Evolutionary conservation across 2,888 invertebrate species (phyloP), one percentile per base, ranked within the genome.

Genomic region (Poecilobothrus nobilitatus): DNA sequence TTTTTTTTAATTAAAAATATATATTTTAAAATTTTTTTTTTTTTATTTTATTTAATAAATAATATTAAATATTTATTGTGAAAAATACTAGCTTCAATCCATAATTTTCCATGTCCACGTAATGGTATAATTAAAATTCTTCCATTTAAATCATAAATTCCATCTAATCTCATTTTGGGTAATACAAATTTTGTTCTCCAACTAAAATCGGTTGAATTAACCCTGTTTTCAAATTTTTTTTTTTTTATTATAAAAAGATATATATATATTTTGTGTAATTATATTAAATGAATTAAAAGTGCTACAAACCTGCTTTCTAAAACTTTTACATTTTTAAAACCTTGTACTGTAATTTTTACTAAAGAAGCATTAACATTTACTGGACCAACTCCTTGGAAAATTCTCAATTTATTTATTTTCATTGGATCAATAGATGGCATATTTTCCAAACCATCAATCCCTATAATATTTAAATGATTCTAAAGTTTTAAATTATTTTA

Each of bases 301-400:
- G 10, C 21, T 27, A 12, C 84, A 83, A 77, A 86, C 86, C 83
- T 83, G 79, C 86, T 88, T 72, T 84, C 79, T 70, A 86, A 76
- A 68, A 88, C 85, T 78, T 85, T 81, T 27, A 86, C 86, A 72
- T 84, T 79, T 62, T 86, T 86, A 76, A 88, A 88, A 67, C 88
- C 88, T 41, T 85, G 80, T n/a, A 88, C 85, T 2, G 83, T 84
- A 68, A 88, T 87, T 76, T 88, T 84, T 73, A 86, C 84, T 64
- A 89, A 81, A 6, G 88, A 87, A 65, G 88, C 87, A 76, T 88
- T 88, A 1, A 88, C 86, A 74, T 86, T 87, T 1, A 89, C 88
- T 15, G 88, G 88, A 18, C 88, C 88, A 66, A 86, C 86, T 41
- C 88, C 88, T 83, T 88, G 87, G 67, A 88, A 78, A 76, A 89